Evolutionary conservation across 1,140 invertebrate genomes (phyloP).

Genomic region (Nasonia giraulti): DNA sequence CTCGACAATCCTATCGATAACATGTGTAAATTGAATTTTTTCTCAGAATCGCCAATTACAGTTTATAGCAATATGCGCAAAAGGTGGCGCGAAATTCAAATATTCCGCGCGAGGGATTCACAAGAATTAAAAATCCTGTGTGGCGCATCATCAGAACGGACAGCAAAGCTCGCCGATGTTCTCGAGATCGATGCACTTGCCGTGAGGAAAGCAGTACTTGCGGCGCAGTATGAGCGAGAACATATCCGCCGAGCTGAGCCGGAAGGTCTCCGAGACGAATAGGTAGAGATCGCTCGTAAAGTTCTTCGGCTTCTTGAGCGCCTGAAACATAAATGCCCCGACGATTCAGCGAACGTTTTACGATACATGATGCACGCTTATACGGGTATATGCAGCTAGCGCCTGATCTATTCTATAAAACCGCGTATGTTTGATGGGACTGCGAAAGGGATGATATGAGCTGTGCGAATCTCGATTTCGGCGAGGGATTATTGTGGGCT

Average conservation of each 20-base stretch:
- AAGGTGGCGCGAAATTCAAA: too few relatives aligned
- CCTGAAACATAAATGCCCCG: constrained; percentile 50
- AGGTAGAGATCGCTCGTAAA: constrained; percentile 57
- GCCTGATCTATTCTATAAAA: background rate
- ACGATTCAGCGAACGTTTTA: constrained; percentile 3
- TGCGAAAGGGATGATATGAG: too few relatives aligned
- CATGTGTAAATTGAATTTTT: too few relatives aligned
- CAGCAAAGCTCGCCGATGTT: constrained; percentile 58
- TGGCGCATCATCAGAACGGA: constrained; percentile 51
- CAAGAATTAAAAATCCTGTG: too few relatives aligned
- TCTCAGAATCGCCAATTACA: too few relatives aligned
- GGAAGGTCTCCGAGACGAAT: constrained; percentile 50
- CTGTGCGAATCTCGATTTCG: too few relatives aligned
- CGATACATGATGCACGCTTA: background rate
- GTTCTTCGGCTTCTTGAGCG: constrained; percentile 52
- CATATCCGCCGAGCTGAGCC: constrained; percentile 47
- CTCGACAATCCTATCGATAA: too few relatives aligned
- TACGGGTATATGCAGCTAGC: background rate
- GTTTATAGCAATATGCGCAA: too few relatives aligned
- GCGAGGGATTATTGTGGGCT: background rate
- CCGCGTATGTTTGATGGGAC: background rate
- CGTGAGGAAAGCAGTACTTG: constrained; percentile 50
- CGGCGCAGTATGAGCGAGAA: constrained; percentile 51
- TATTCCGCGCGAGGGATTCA: too few relatives aligned
- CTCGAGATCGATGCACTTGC: constrained; percentile 53